Evolutionary conservation across 2,888 invertebrate species (phyloP).

Genomic region (Lacanobia oleracea): DNA sequence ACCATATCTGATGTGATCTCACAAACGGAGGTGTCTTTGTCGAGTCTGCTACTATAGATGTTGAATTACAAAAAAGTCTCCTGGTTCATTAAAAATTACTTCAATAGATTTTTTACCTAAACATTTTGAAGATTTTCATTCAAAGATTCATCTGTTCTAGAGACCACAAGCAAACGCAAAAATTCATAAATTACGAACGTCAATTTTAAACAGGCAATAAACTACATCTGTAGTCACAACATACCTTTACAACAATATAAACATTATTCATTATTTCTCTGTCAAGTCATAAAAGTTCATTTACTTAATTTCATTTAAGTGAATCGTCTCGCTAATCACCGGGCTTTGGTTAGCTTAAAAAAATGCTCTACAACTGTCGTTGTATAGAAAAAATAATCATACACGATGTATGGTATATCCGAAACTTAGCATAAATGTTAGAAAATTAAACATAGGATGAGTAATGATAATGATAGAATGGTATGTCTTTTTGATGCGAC

Average conservation of each 20-base stretch:
- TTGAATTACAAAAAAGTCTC: no score
- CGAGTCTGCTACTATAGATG: background rate
- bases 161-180: conserved; percentile 81
- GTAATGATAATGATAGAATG: conserved; percentile 75
- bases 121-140: background rate
- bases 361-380: conserved; percentile 73
- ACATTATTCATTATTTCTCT: conserved; percentile 71
- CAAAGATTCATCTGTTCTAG: conserved; percentile 68
- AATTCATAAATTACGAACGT: conserved; percentile 83
- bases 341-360: conserved; percentile 77
- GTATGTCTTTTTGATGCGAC: conserved; percentile 79
- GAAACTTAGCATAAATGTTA: conserved; percentile 67
- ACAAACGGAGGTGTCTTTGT: conserved; percentile 68
- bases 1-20: conserved; percentile 79
- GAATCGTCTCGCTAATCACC: conserved; percentile 76
- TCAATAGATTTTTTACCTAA: background rate
- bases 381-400: conserved; percentile 75
- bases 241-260: conserved; percentile 75
- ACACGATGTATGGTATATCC: conserved; percentile 74
- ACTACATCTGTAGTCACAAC: conserved; percentile 72
- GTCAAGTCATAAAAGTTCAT: conserved; percentile 85
- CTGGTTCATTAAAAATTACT: background rate
- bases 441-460: conserved; percentile 72
- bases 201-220: conserved; percentile 83
- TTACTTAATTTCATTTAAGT: conserved; percentile 81